These are phyloP conservation scores for Steatocranus sp. DNA, from an alignment of 2,797 vertebrate species.

Conservation along the genomic window DNA sequence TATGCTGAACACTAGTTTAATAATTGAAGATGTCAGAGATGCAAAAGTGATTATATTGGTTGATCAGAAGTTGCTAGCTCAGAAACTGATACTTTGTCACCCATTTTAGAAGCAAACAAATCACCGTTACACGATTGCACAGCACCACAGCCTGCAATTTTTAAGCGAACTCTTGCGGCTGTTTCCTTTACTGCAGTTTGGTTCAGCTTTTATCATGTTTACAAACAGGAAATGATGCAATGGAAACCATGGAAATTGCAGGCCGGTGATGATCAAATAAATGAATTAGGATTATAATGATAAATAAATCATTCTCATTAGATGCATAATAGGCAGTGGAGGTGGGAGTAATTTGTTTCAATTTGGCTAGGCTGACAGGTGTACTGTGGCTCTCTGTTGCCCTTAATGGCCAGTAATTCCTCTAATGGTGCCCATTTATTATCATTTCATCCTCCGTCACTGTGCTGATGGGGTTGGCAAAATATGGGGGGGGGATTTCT, in stretches of 20 bases:
- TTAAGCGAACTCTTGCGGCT: not conserved
- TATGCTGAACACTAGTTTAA: not conserved
- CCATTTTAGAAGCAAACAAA: not conserved
- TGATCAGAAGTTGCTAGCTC: not conserved
- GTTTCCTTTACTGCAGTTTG: not conserved
- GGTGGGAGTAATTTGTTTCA: conserved; percentile 80
- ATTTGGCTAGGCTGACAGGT: conserved; percentile 78
- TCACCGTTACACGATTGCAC: not conserved
- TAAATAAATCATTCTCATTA: conserved; percentile 79
- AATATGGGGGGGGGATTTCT: conserved; percentile 46
- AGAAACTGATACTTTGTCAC: not conserved
- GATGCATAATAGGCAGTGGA: conserved; percentile 67
- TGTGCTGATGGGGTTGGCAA: conserved; percentile 54
- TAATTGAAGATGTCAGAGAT: not conserved
- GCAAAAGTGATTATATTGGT: not conserved
- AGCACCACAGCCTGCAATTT: fast-evolving
- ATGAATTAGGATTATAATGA: conserved; percentile 76
- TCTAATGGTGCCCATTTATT: conserved; percentile 80
- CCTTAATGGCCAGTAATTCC: conserved; percentile 80
- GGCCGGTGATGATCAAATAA: conserved; percentile 75
- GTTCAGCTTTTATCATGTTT: conserved; percentile 28
- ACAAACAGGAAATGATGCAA: conserved; percentile 67
- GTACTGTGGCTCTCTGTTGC: conserved; percentile 71
- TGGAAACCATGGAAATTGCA: conserved; percentile 50
- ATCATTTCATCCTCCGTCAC: conserved; percentile 74